Evolutionary conservation across 2,113 vertebrate genomes (phyloP).

Genomic region (Stegostoma tigrinum): DNA sequence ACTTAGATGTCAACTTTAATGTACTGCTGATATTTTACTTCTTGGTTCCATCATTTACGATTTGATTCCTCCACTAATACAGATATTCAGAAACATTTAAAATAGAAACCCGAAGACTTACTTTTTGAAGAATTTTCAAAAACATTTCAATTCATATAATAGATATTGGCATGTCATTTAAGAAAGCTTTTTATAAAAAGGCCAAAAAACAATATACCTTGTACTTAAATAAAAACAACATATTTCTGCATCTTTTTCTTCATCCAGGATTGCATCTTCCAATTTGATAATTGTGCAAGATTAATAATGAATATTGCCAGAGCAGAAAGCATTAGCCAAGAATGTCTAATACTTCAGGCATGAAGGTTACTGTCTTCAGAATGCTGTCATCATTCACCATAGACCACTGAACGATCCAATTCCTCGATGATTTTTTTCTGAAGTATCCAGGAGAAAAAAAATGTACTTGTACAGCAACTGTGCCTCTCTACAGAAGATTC

Average conservation of each 20-base stretch:
- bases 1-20: background rate
- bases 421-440: background rate
- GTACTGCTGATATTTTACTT: background rate
- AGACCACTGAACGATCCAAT: background rate
- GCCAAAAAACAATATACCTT: background rate
- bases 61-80: background rate
- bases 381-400: slow-evolving; percentile 10
- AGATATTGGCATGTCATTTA: background rate
- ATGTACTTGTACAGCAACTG: slow-evolving; percentile 33
- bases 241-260: background rate
- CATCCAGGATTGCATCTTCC: background rate
- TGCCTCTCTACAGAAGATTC: slow-evolving; percentile 9
- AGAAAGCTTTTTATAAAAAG: background rate
- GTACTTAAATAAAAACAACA: background rate
- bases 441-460: slow-evolving; percentile 45
- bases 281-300: background rate
- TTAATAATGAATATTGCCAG: background rate
- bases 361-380: slow-evolving; percentile 7
- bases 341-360: background rate
- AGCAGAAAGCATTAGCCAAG: slow-evolving; percentile 9
- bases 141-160: background rate
- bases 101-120: background rate
- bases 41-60: background rate
- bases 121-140: background rate
- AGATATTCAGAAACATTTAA: background rate